Evolutionary conservation across 2,113 vertebrate genomes (phyloP).

Genomic region (Aspiorhynchus laticeps): DNA sequence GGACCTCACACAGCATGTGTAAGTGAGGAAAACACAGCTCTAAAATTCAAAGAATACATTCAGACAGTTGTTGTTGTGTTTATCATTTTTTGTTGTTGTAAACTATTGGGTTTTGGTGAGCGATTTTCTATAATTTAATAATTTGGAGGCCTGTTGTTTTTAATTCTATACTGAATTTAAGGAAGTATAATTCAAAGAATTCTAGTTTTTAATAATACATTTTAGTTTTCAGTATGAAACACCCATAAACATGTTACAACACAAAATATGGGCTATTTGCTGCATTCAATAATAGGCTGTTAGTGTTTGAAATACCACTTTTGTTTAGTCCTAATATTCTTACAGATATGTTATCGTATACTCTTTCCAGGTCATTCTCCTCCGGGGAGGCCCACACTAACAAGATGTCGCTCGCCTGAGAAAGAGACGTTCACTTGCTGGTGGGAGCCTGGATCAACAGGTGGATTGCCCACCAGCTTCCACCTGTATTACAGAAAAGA

Average conservation of each 20-base stretch:
- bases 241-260: not conserved
- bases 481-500: slow-evolving; percentile 83
- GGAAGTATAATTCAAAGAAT: not conserved
- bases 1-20: slow-evolving; percentile 57
- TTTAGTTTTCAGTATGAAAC: not conserved
- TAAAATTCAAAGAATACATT: not conserved
- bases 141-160: not conserved
- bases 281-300: not conserved
- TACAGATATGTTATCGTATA: not conserved
- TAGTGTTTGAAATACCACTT: not conserved
- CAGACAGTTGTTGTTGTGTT: not conserved
- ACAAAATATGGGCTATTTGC: not conserved
- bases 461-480: slow-evolving; percentile 82
- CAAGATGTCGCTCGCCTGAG: slow-evolving; percentile 83
- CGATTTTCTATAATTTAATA: not conserved
- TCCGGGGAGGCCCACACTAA: slow-evolving; percentile 83
- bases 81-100: not conserved
- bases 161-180: not conserved
- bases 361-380: slow-evolving; percentile 76
- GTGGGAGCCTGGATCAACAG: slow-evolving; percentile 86
- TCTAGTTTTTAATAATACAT: not conserved
- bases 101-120: not conserved
- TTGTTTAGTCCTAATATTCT: not conserved
- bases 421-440: slow-evolving; percentile 93
- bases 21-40: slow-evolving; percentile 40